These are phyloP conservation scores for Thrips palmi DNA, from an alignment of 1,140 invertebrate species.

Conservation along the genomic window DNA sequence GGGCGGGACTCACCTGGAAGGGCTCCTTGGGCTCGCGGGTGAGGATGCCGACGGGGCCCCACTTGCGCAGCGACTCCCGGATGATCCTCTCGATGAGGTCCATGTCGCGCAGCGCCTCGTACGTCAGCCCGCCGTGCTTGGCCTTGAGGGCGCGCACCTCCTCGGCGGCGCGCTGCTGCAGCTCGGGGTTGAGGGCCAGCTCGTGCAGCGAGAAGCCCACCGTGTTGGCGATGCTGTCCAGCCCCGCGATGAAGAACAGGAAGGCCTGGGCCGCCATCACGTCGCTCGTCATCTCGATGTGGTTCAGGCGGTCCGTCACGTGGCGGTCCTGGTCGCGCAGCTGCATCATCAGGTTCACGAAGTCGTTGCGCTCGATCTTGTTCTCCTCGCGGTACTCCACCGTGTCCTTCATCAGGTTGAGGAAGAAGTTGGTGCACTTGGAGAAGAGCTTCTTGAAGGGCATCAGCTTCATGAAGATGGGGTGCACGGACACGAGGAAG, in stretches of 20 bases:
- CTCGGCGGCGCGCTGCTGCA: conserved; percentile 35
- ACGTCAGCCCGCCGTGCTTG: conserved; percentile 25
- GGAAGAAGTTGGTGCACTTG: too few species aligned
- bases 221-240: conserved; percentile 43
- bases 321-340: conserved; percentile 14
- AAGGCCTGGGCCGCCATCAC: conserved; percentile 29
- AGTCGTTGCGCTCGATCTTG: conserved; percentile 25
- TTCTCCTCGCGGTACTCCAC: conserved; percentile 25
- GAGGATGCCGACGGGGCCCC: too few species aligned
- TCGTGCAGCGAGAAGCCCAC: conserved; percentile 37
- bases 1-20: too few species aligned
- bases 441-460: too few species aligned
- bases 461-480: too few species aligned
- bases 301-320: too few species aligned
- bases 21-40: too few species aligned
- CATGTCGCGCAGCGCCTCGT: conserved; percentile 24
- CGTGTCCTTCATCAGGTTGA: conserved; percentile 22
- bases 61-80: too few species aligned
- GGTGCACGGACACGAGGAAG: too few species aligned
- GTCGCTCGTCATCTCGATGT: too few species aligned
- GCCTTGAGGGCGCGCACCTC: conserved; percentile 34
- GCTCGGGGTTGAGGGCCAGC: conserved; percentile 36
- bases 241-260: conserved; percentile 44
- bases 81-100: too few species aligned
- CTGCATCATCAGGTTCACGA: conserved; percentile 18